phyloP scores from a whole-genome alignment of 1,140 invertebrate species.

The Anoplolepis gracilipes region DNA sequence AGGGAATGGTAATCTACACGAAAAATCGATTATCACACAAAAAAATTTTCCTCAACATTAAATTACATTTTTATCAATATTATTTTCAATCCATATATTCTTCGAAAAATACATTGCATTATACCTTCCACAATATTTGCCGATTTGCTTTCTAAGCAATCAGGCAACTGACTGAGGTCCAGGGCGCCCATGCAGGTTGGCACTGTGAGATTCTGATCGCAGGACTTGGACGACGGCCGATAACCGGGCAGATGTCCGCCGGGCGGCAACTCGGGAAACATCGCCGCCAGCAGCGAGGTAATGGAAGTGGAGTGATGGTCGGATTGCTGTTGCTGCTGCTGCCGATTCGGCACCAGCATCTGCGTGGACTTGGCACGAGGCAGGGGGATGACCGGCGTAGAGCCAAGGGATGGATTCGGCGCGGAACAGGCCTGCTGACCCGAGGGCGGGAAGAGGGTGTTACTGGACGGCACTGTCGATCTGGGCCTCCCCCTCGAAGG shows the following conservation, averaged over 20 bases:
- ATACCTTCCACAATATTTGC: constrained; percentile 72
- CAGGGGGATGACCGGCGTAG: constrained; percentile 79
- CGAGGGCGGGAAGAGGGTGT: constrained; percentile 78
- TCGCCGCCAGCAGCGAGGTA: constrained; percentile 81
- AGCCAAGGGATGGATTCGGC: constrained; percentile 80
- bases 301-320: constrained; percentile 81
- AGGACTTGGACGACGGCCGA: constrained; percentile 72
- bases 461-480: constrained; percentile 79
- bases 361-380: constrained; percentile 84
- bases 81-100: constrained; percentile 18
- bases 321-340: constrained; percentile 59
- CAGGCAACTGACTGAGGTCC: constrained; percentile 77
- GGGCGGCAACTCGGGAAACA: constrained; percentile 82
- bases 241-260: constrained; percentile 81
- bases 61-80: background rate
- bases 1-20: constrained; percentile 73
- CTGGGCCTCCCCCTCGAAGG: constrained; percentile 81
- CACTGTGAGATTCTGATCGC: constrained; percentile 76
- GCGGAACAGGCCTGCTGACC: constrained; percentile 82
- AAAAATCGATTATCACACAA: background rate
- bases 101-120: background rate
- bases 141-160: constrained; percentile 77
- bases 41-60: background rate
- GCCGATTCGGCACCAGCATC: constrained; percentile 77
- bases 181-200: constrained; percentile 77